Base-by-base conservation (phyloP, 1,140 invertebrate species). In the Sycophaga agraensis region DNA sequence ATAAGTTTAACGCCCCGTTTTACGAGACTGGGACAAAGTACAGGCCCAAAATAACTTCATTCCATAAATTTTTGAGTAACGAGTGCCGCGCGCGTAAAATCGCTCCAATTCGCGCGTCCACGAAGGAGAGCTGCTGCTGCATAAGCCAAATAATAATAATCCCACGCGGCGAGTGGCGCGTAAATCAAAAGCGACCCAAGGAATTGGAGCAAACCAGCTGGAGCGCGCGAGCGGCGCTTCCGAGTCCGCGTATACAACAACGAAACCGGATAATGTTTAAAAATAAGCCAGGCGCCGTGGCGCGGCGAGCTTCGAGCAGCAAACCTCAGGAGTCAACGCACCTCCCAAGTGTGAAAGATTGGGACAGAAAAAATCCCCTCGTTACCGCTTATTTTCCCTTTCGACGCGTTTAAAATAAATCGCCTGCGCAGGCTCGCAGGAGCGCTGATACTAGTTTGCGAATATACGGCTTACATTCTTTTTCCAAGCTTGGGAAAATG, bases 171-270 rank as follows among this genome's bases (percentile, higher is more conserved):
- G 9, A 48, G 14, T 1, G 7, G 35, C 11, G 21, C 28, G 34
- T 58, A 58, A 58, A 58, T 58, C 22, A 58, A 34, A 58, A 17
- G 6, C 2, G 54, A 56, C 34, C 22, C n/a, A n/a, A 9, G 24
- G 40, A 46, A 58, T 58, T 40, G 56, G 45, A 49, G n/a, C 35
- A 49, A 49, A 49, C n/a, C 21, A 58, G 35, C 57, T 42, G 35
- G 57, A 50, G 43, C 16, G 17, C 7, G 24, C 19, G 35, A 39
- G 35, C 35, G 9, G 12, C 9, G 16, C 16, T 4, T 39, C n/a
- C 37, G 12, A 42, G 37, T 16, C n/a, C 9, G 37, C 0, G 8
- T 8, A 53, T 21, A 46, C 54, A 63, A 46, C n/a, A 43, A 60
- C 48, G 50, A 59, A 45, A 45, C 42, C 42, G 17, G 26, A 56